Evolutionary conservation across 1,140 invertebrate species (phyloP).

Genomic region (Chrysoperla carnea): DNA sequence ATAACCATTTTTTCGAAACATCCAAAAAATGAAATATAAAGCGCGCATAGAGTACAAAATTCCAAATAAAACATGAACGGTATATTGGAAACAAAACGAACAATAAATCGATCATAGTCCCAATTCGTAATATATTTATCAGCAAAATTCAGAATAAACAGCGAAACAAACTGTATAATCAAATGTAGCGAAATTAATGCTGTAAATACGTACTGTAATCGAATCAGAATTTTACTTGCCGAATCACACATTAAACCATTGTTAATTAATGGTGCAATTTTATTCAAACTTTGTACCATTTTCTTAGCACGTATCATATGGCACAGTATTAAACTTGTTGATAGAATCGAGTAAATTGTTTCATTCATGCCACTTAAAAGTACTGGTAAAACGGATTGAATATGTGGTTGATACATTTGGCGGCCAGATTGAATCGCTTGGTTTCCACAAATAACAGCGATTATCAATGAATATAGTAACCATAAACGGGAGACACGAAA

Average conservation of each 20-base stretch:
- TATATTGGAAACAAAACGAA: not conserved
- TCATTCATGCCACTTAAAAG: not conserved
- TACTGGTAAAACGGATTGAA: not conserved
- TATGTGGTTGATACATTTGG: too few relatives aligned
- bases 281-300: not conserved
- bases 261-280: not conserved
- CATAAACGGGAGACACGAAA: slow-evolving; percentile 7
- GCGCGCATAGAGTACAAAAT: slow-evolving; percentile 4
- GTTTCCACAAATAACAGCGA: too few relatives aligned
- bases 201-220: not conserved
- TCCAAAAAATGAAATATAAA: slow-evolving; percentile 11
- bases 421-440: too few relatives aligned
- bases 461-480: too few relatives aligned
- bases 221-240: not conserved
- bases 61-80: slow-evolving; percentile 1
- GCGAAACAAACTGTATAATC: not conserved
- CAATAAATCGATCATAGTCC: not conserved
- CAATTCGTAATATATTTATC: not conserved
- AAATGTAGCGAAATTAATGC: not conserved
- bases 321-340: not conserved
- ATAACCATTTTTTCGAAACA: slow-evolving; percentile 15
- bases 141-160: not conserved
- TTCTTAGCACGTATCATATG: not conserved
- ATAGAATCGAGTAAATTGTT: not conserved
- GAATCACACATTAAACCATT: not conserved